These are phyloP conservation scores for Halichoerus grypus DNA, from an alignment of 2,113 vertebrate genomes.

Conservation along the genomic window DNA sequence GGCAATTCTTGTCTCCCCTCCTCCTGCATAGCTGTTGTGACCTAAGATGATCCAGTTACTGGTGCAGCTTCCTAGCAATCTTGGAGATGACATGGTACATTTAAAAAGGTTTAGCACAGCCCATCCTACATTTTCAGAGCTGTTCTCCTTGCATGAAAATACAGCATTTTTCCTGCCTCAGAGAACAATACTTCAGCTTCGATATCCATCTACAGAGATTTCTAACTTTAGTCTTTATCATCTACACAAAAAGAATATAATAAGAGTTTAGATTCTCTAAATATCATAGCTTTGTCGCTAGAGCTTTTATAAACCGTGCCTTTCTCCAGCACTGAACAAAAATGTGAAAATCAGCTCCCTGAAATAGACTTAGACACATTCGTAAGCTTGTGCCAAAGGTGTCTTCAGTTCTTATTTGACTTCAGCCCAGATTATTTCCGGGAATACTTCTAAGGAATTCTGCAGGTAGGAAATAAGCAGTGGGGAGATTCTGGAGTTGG, in stretches of 20 bases:
- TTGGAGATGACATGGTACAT: slow-evolving; percentile 33
- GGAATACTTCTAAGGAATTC: slow-evolving; percentile 63
- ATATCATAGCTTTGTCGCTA: slow-evolving; percentile 59
- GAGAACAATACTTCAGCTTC: slow-evolving; percentile 72
- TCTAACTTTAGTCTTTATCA: slow-evolving; percentile 73
- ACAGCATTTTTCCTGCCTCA: slow-evolving; percentile 79
- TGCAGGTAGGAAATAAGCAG: slow-evolving; percentile 9
- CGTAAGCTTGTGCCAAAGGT: background rate
- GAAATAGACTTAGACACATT: slow-evolving; percentile 18
- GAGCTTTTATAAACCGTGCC: slow-evolving; percentile 46
- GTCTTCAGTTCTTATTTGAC: slow-evolving; percentile 51
- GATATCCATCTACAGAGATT: slow-evolving; percentile 36
- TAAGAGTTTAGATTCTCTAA: slow-evolving; percentile 68
- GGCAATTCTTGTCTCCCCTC: background rate
- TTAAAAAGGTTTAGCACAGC: slow-evolving; percentile 53
- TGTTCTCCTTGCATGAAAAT: slow-evolving; percentile 75
- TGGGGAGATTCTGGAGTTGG: background rate
- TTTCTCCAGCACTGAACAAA: slow-evolving; percentile 53
- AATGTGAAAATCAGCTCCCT: slow-evolving; percentile 38
- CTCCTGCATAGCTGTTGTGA: background rate
- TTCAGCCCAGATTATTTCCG: background rate
- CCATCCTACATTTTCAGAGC: slow-evolving; percentile 62
- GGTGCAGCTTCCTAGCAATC: slow-evolving; percentile 58
- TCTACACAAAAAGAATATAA: slow-evolving; percentile 74
- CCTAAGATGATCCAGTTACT: slow-evolving; percentile 17